A percentile compares a stretch with the other conserved stretches of the same genome.
Evolutionary conservation across 2,888 invertebrate genomes (phyloP).

Genomic region (Protophormia terraenovae): DNA sequence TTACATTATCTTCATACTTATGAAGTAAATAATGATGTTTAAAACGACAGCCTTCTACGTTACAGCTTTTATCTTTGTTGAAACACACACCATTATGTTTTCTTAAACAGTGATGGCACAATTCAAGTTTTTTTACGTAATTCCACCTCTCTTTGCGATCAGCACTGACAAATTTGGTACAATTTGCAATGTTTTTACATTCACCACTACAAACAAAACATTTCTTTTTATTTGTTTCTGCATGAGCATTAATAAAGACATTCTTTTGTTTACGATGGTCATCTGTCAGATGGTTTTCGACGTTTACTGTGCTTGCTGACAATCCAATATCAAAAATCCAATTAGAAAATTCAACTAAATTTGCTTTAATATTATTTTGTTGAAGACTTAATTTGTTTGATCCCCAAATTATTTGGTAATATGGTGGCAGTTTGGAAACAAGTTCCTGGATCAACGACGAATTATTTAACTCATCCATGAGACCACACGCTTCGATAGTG

Average conservation of each 20-base stretch:
- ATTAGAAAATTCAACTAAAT: constrained; percentile 44
- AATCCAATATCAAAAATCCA: constrained; percentile 52
- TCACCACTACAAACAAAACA: constrained; percentile 40
- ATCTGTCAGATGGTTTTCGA: constrained; percentile 1
- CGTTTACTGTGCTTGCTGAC: constrained; percentile 40
- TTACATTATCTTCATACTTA: constrained; percentile 9
- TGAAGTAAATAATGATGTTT: constrained; percentile 56
- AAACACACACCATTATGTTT: constrained; percentile 42
- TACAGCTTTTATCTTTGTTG: constrained; percentile 30
- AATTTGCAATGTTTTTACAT: constrained; percentile 31
- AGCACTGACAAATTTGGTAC: constrained; percentile 37
- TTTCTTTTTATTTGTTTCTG: constrained; percentile 40
- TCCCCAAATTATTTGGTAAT: constrained; percentile 56
- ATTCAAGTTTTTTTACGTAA: constrained; percentile 8
- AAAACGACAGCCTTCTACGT: constrained; percentile 39
- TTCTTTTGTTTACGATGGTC: constrained; percentile 35
- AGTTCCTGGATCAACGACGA: constrained; percentile 61
- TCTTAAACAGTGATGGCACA: constrained; percentile 52
- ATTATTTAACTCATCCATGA: constrained; percentile 56
- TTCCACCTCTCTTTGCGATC: constrained; percentile 59
- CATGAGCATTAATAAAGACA: not conserved
- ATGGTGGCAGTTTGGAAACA: constrained; percentile 53
- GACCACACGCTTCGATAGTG: constrained; percentile 55
- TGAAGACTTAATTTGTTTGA: constrained; percentile 36
- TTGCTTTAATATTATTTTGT: constrained; percentile 46